Base-by-base conservation (phyloP, 2,888 invertebrate species). In the Phyllotreta cruciferae region DNA sequence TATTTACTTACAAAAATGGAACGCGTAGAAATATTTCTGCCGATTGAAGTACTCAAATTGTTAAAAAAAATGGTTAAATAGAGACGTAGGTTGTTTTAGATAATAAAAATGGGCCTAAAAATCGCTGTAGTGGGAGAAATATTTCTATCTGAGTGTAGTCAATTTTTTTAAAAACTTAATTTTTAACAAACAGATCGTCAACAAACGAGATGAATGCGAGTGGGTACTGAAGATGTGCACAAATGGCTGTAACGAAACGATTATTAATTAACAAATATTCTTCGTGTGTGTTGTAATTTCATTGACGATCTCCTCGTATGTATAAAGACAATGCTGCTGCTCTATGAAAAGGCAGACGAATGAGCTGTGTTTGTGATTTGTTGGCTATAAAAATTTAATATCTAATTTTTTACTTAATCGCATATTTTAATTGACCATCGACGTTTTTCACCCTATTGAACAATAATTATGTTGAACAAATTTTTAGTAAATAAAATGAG, bases 71-170 rank as follows among this genome's bases (percentile, higher is more conserved):
- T 24, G 24, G 24, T 24, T 24, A 24, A 24, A 24, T 24, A 24
- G 24, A 24, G 24, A 3, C 24, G 64, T 66, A 68, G 68, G 60
- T 68, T 66, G 68, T 68, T 68, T 66, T 68, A 66, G 66, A 66
- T 64, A 49, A 39, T 49, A 54, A 56, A 68, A 47, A 55, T 38
- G 57, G 64, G 64, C 65, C 66, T 69, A 63, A 62, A 62, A 56
- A 24, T 24, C 24, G 24, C 24, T 60, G 49, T 11, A 41, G 62
- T 49, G 44, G 56, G 49, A 60, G 66, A 54, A 60, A 44, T 66
- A 57, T 67, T 66, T 66, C 69, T 62, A 58, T 14, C 13, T 11
- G 42, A 52, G 39, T 57, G 42, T 61, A 62, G 45, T 58, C 54
- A 54, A 54, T 57, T 61, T 60, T 44, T 44, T 60, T 24, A 24